A percentile compares a stretch with the other conserved stretches of the same genome.
Conservation (phyloP, 2,113 vertebrate genomes). For the Callaeas wilsoni region DNA sequence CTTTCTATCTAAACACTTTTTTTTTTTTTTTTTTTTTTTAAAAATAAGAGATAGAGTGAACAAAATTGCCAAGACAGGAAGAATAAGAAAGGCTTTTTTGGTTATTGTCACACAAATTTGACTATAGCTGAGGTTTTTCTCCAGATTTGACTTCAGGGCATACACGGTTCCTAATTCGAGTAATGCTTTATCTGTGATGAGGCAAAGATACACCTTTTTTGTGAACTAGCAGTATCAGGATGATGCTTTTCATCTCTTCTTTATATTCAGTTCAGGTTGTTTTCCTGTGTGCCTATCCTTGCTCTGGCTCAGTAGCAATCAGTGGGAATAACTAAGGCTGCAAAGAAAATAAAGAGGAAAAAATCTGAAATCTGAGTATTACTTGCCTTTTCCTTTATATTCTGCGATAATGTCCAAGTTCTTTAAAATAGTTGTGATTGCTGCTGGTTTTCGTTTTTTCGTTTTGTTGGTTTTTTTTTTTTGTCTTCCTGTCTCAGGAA, state of each 20-base stretch:
- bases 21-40: not conserved
- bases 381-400: not conserved
- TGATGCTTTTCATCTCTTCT: not conserved
- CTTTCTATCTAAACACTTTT: not conserved
- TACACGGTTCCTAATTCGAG: not conserved
- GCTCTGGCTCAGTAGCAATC: not conserved
- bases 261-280: not conserved
- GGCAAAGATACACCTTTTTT: not conserved
- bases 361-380: not conserved
- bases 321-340: not conserved
- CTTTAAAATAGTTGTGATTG: not conserved
- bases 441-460: fast-evolving
- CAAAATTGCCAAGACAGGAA: not conserved
- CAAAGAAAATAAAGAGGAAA: not conserved
- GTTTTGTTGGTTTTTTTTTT: too few relatives aligned
- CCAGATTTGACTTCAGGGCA: not conserved
- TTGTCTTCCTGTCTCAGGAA: not conserved
- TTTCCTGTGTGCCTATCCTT: not conserved
- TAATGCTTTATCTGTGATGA: not conserved
- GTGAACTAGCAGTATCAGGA: not conserved
- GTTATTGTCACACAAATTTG: not conserved
- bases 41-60: not conserved
- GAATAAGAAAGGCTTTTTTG: not conserved
- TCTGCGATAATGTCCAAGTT: not conserved
- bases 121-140: not conserved